Percentiles rank a stretch among this genome's conserved stretches.
These are phyloP conservation scores for Cottus gobio DNA, from an alignment of 2,113 vertebrate genomes.

Conservation along the genomic window DNA sequence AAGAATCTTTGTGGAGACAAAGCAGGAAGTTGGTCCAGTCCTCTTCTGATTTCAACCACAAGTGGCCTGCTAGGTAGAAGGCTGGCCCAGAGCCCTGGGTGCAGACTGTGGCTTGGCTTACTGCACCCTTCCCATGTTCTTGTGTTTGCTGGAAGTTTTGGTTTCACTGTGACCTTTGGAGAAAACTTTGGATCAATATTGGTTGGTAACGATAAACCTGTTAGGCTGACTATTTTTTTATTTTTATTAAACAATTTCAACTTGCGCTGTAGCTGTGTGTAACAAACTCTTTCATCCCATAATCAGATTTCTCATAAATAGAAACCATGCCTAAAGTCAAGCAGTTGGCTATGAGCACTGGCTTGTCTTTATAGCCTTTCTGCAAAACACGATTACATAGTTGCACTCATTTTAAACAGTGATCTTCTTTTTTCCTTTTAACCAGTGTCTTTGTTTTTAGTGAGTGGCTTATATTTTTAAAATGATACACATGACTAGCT, in stretches of 20 bases:
- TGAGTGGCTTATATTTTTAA: neutral
- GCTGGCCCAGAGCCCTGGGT: constrained; percentile 7
- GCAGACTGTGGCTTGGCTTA: neutral
- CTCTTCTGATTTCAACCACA: constrained; percentile 11
- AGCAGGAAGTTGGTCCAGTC: constrained; percentile 22
- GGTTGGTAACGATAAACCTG: neutral
- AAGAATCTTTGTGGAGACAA: constrained; percentile 29
- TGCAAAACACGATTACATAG: constrained; percentile 27
- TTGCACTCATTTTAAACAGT: neutral
- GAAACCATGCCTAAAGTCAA: neutral
- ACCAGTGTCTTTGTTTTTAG: neutral
- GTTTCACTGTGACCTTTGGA: neutral
- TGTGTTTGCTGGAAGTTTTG: neutral
- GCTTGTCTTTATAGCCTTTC: neutral
- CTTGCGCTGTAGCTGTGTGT: neutral
- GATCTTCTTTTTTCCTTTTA: neutral
- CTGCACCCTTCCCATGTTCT: neutral
- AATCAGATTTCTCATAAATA: constrained; percentile 18
- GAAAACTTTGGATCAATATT: neutral
- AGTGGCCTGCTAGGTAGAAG: constrained; percentile 6
- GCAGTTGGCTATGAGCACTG: neutral
- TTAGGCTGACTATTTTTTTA: neutral
- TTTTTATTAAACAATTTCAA: neutral
- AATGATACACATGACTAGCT: neutral
- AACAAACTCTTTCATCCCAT: neutral